Evolutionary conservation across 2,888 invertebrate genomes (phyloP), one percentile per base, ranked within the genome.

Genomic region (Brenthis daphne): DNA sequence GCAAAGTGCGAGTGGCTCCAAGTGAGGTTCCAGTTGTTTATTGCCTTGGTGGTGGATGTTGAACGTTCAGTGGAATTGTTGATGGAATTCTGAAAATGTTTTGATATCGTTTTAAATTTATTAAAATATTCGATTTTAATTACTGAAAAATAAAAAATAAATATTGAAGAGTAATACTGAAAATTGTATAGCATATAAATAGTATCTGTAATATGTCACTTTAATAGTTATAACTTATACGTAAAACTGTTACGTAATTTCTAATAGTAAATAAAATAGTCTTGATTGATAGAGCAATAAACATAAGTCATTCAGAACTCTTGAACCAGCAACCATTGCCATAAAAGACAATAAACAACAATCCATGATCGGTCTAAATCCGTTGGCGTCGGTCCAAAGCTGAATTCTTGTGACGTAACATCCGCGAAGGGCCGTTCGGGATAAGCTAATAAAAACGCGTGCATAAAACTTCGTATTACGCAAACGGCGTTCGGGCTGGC

Each of bases 401-500:
- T 81, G 85, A 88, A 87, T 88, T 85, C 87, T 84, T 78, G 90
- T 91, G 92, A 92, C 92, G 92, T 89, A 89, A 91, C 85, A 87
- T 89, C 89, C 90, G 90, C 85, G 86, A 88, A 89, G 87, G 86
- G 88, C 87, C 84, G 83, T 78, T 82, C 85, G 86, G 86, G 81
- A 83, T 83, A 85, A 81, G 88, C 89, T 85, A 85, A 88, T 88
- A 89, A 89, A 89, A 90, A 86, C 85, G 85, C 80, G 78, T 83
- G 84, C 86, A 82, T 83, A 84, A 84, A 85, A 86, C 80, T 79
- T 81, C 79, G 82, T 82, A 85, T 92, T 92, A 89, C 92, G 91
- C 90, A 91, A 92, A 90, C 87, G 79, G 79, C 77, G 79, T 77
- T 81, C 78, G 82, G 80, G 85, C 88, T 93, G 92, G 92, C 92